A percentile compares a stretch with the other conserved stretches of the same genome.
Conservation (phyloP, 2,797 vertebrate genomes). For the Chloroceryle inda region DNA sequence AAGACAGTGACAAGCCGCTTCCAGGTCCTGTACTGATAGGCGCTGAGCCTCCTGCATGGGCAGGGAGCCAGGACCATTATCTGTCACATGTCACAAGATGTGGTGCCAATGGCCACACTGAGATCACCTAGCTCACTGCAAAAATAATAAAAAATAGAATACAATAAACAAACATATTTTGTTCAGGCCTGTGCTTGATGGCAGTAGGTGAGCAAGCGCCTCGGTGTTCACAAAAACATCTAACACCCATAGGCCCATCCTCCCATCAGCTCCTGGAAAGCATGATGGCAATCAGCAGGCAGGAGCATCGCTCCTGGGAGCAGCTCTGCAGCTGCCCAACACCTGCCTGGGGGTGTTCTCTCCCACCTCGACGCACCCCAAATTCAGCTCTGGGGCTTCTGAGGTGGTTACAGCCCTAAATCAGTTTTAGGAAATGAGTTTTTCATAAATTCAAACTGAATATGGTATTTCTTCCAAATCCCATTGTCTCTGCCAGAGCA, state of each 20-base stretch:
- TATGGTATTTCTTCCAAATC: neutral
- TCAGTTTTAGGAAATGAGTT: neutral
- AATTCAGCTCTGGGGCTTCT: rapidly evolving
- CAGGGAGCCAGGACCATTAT: slow-evolving; percentile 52
- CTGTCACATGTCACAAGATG: slow-evolving; percentile 4
- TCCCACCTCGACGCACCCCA: neutral
- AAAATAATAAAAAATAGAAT: neutral
- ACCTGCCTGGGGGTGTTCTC: neutral
- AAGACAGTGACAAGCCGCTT: neutral
- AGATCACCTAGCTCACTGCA: neutral
- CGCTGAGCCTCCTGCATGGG: neutral
- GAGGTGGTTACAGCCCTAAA: neutral
- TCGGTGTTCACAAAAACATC: neutral
- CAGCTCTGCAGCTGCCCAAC: neutral
- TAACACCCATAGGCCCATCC: neutral
- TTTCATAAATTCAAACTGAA: neutral
- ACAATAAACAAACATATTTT: neutral
- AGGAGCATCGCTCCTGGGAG: neutral
- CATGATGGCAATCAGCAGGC: neutral
- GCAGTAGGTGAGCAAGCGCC: neutral
- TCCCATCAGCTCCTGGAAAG: neutral
- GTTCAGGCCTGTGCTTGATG: neutral
- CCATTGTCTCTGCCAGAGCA: neutral
- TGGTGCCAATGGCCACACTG: neutral
- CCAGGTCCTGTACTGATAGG: slow-evolving; percentile 37